Conservation (phyloP, 2,113 vertebrate species). For the Macroglossus sobrinus region DNA sequence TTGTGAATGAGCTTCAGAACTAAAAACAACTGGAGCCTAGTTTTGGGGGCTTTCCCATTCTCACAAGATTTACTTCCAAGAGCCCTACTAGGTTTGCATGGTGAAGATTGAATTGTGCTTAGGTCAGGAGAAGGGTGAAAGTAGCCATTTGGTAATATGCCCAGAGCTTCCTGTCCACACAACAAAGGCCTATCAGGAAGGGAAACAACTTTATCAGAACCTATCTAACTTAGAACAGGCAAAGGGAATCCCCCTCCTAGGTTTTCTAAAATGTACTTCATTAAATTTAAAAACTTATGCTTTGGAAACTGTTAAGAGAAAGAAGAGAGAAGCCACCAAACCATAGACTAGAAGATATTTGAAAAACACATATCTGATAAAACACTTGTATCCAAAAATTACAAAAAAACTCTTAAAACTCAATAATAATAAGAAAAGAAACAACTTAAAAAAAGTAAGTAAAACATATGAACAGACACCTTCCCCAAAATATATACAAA, state of each 20-base stretch:
- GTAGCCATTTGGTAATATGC: not conserved
- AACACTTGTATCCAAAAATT: not conserved
- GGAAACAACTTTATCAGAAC: not conserved
- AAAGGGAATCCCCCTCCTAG: not conserved
- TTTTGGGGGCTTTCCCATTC: fast-evolving
- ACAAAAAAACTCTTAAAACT: not conserved
- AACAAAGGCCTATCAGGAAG: not conserved
- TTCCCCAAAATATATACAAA: not conserved
- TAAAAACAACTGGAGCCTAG: not conserved
- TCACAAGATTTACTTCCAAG: not conserved
- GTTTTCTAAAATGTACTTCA: not conserved
- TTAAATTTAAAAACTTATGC: not conserved
- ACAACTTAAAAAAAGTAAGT: not conserved
- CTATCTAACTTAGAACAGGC: not conserved
- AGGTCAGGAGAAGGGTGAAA: not conserved
- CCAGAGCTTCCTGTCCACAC: not conserved
- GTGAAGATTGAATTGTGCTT: not conserved
- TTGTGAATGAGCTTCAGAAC: not conserved
- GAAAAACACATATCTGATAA: not conserved
- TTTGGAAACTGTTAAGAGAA: not conserved
- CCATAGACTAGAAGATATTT: not conserved
- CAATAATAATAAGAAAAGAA: not conserved
- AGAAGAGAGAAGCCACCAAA: not conserved
- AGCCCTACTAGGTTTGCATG: not conserved
- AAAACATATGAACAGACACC: not conserved